A percentile compares a stretch with the other conserved stretches of the same genome.
Evolutionary conservation across 1,140 invertebrate genomes (phyloP).

Genomic region (Monochamus saltuarius): DNA sequence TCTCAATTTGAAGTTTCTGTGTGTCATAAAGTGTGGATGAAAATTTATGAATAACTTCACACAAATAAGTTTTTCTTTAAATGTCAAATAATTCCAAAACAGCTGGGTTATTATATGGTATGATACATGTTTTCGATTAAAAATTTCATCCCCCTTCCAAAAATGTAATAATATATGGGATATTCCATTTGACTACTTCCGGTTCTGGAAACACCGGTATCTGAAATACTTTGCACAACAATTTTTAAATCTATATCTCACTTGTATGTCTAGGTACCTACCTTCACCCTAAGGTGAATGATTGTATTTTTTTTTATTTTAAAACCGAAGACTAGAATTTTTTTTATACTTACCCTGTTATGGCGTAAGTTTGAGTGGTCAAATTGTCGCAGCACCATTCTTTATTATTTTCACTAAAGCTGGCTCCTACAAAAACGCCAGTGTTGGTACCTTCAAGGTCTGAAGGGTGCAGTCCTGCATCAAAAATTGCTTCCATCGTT

Average conservation of each 20-base stretch:
- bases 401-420: conserved; percentile 75
- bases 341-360: conserved; percentile 66
- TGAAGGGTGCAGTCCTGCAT: conserved; percentile 72
- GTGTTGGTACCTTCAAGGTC: conserved; percentile 70
- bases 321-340: background rate
- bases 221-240: background rate
- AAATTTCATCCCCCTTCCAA: too few relatives aligned
- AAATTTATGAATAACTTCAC: too few relatives aligned
- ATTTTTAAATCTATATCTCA: background rate
- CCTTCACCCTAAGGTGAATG: too few relatives aligned
- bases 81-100: too few relatives aligned
- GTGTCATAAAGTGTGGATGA: too few relatives aligned
- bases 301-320: background rate
- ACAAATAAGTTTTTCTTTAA: too few relatives aligned
- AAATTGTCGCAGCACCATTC: conserved; percentile 69
- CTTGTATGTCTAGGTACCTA: background rate
- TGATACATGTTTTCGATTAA: too few relatives aligned
- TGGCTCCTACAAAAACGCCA: conserved; percentile 79
- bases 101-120: too few relatives aligned
- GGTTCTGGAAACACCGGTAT: background rate
- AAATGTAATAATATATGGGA: too few relatives aligned
- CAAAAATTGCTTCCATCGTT: conserved; percentile 84
- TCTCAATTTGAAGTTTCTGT: too few relatives aligned
- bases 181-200: too few relatives aligned
- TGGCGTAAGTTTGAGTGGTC: conserved; percentile 59